Base-by-base conservation (phyloP, 37 sponge, comb jelly and placozoan species). In the Corticium candelabrum region DNA sequence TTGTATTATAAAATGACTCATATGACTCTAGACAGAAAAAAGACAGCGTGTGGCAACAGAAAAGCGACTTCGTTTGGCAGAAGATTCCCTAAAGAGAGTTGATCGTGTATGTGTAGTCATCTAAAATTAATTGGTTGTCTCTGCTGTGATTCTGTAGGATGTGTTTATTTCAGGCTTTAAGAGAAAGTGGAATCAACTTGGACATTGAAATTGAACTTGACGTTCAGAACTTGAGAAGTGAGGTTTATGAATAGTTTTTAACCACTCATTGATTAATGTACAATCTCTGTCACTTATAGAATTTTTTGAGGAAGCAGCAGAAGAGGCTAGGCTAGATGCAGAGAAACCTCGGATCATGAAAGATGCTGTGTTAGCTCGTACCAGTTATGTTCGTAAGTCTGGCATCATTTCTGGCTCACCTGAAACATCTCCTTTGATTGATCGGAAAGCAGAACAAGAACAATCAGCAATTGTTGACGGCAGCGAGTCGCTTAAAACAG, bases 291-390 rank as follows among this genome's bases (percentile, higher is more conserved):
- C 62, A 21, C 21, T 21, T 50, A 50, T 21, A 71, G 96, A 86
- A 0, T 96, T 96, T 84, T 96, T 96, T 80, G 97, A 96, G 57
- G 97, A 93, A 11, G 89, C 84, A 32, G 88, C 90, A 33, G 91
- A 87, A 41, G 97, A 96, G 67, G 94, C 88, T 77, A 75, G 84
- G 41, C 88, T 79, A 75, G 94, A 93, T 38, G 94, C 90, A 32
- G 80, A 96, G 77, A 96, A 90, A 81, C 80, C 90, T 34, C 82
- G 84, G 68, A 86, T 96, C 41, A 86, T 96, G 89, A 77, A 80
- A 41, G 91, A 90, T 15, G 97, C 97, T 29, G 76, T 96, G 27
- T 43, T 81, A 38, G 94, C 97, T 2, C 78, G 68, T 3, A 67
- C 75, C 0, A 32, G 39, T 31, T 89, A 82, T 32, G 5, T 7